A percentile compares a stretch with the other conserved stretches of the same genome.
Evolutionary conservation across 1,140 invertebrate genomes (phyloP).

Genomic region (Lordiphosa mommai): DNA sequence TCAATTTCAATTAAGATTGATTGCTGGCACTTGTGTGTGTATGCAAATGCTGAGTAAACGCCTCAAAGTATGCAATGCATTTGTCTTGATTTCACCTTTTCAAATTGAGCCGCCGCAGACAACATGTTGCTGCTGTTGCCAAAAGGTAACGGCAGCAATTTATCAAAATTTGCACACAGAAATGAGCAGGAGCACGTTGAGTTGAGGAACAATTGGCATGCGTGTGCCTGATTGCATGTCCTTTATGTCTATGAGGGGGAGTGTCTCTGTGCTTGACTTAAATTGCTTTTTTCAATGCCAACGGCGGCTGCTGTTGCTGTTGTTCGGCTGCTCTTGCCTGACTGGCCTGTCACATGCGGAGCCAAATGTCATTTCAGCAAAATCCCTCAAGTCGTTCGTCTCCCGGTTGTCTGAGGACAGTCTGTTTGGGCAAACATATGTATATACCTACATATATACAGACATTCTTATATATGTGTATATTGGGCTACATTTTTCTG

Average conservation of each 20-base stretch:
- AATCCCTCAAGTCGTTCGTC: conserved; percentile 77
- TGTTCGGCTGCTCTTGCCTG: conserved; percentile 9
- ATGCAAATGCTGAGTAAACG: background rate
- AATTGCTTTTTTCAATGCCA: conserved; percentile 76
- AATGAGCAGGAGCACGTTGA: background rate
- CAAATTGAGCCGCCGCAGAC: conserved; percentile 41
- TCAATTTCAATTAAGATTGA: conserved; percentile 38
- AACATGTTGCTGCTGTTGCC: conserved; percentile 28
- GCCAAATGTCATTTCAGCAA: conserved; percentile 78
- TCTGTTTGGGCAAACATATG: conserved; percentile 38
- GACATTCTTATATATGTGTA: background rate
- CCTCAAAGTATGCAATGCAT: conserved; percentile 29
- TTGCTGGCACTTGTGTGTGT: conserved; percentile 13
- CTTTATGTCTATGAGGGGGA: conserved; percentile 17
- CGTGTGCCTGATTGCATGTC: conserved; percentile 47
- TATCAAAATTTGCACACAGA: conserved; percentile 69
- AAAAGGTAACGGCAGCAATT: conserved; percentile 70
- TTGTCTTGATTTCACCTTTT: conserved; percentile 67
- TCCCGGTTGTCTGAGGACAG: conserved; percentile 20
- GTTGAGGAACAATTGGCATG: conserved; percentile 50
- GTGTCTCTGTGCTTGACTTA: conserved; percentile 54
- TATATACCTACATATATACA: conserved; percentile 4
- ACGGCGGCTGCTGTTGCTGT: conserved; percentile 43
- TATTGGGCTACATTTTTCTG: conserved; percentile 55
- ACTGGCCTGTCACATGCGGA: conserved; percentile 69